phyloP scores from a whole-genome alignment of 2,113 vertebrate species.

The Anhinga anhinga region DNA sequence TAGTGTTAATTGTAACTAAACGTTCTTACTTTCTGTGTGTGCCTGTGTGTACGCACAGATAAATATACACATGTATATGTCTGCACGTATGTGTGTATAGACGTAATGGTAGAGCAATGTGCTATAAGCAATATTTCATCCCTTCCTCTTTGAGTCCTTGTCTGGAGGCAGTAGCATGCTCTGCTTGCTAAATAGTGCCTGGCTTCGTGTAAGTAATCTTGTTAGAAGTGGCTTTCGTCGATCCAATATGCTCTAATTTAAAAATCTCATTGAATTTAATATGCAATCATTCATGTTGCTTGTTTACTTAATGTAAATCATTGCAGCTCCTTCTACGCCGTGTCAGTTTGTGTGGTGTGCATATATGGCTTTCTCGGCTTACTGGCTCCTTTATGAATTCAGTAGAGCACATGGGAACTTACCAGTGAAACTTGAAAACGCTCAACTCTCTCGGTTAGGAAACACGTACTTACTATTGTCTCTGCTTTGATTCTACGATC shows the following conservation, averaged over 20 bases:
- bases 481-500: not conserved
- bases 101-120: not conserved
- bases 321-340: not conserved
- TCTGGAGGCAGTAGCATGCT: not conserved
- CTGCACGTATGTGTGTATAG: not conserved
- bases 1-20: not conserved
- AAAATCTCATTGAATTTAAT: not conserved
- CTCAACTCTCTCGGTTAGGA: not conserved
- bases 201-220: not conserved
- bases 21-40: accelerated
- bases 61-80: accelerated
- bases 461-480: not conserved
- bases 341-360: not conserved
- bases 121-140: not conserved
- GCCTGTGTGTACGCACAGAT: accelerated
- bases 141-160: not conserved
- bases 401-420: not conserved
- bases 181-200: not conserved
- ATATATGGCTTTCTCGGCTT: not conserved
- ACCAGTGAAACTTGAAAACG: not conserved
- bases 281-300: not conserved
- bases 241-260: not conserved
- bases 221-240: not conserved
- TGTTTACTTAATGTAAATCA: not conserved
- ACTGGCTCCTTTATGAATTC: not conserved